Evolutionary conservation across 1,140 invertebrate genomes (phyloP), one percentile per base, ranked within the genome.

Genomic region (Scaptomyza montana): DNA sequence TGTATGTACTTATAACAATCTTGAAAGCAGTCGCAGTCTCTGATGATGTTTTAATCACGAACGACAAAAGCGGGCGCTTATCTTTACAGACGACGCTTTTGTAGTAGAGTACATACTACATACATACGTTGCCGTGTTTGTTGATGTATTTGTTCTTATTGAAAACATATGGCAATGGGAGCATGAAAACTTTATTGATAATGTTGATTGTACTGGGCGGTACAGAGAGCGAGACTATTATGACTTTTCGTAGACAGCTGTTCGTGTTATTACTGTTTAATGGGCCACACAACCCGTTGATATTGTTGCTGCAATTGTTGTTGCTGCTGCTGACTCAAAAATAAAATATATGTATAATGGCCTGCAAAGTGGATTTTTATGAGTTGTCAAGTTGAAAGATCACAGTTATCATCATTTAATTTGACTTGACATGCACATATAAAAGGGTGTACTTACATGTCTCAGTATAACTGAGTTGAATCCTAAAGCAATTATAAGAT

Each of bases 21-120:
- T 51, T 46, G 21, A 25, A 41, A 46, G 41, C 75, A 77, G 53
- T 69, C 78, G 33, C 56, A 61, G 51, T 89, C 55, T 82, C 54
- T 65, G 78, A 73, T 78, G 65, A 49, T 54, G 64, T 61, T 77
- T 66, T 71, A 89, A 82, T 81, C 82, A 68, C 79, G 68, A 54
- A 55, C 65, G 51, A 64, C 71, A 71, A 65, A 57, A 63, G n/a
- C 46, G 61, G 46, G 13, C 54, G 72, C 79, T 87, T 79, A 87
- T 87, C 84, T 77, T 5, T n/a, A 43, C 43, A 55, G 10, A 65
- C 66, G 55, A 79, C 50, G 54, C 68, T 73, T 36, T 60, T 68
- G 43, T 56, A 36, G 55, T n/a, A 6, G 33, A 36, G 39, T 25
- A 51, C 43, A 33, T 36, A 8, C 2, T 36, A 36, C 16, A 16